Evolutionary conservation across 2,797 vertebrate genomes (phyloP).

Genomic region (Xyrichtys novacula): DNA sequence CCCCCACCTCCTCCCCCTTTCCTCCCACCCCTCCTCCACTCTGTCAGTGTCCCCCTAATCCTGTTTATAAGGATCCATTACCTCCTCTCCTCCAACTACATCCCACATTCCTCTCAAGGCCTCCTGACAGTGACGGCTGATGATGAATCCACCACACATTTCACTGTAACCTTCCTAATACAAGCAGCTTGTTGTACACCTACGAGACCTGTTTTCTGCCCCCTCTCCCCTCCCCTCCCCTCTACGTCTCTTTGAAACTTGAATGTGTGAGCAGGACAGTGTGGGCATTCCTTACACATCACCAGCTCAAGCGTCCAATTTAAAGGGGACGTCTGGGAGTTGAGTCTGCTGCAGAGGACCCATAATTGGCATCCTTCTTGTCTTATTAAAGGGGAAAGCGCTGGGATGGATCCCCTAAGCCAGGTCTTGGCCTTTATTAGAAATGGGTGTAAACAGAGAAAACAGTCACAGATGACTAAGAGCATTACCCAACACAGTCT

Average conservation of each 20-base stretch:
- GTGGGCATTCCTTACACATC: constrained; percentile 60
- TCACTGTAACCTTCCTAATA: constrained; percentile 55
- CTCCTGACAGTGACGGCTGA: constrained; percentile 43
- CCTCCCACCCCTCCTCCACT: constrained; percentile 34
- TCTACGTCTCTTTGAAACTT: constrained; percentile 1
- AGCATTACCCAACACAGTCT: constrained; percentile 20
- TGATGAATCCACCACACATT: constrained; percentile 61
- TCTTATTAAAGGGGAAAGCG: constrained; percentile 84
- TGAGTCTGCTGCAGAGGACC: constrained; percentile 76
- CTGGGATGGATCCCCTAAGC: constrained; percentile 72
- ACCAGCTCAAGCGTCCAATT: constrained; percentile 80
- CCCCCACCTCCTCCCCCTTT: constrained; percentile 7
- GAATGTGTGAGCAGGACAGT: constrained; percentile 35
- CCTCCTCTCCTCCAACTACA: constrained; percentile 31
- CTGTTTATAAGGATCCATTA: constrained; percentile 63
- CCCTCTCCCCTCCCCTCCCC: not conserved
- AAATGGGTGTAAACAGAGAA: constrained; percentile 71
- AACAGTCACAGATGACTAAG: constrained; percentile 46
- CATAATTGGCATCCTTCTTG: constrained; percentile 87
- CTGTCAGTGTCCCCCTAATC: constrained; percentile 53
- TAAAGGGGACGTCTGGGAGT: constrained; percentile 81
- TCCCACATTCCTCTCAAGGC: constrained; percentile 57
- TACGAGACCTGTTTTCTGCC: constrained; percentile 12
- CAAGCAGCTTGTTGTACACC: constrained; percentile 29
- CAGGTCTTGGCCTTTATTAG: constrained; percentile 70